Evolutionary conservation across 23 tunicate genomes (phyloP), one percentile per base, ranked within the genome.

Genomic region (Styela plicata): DNA sequence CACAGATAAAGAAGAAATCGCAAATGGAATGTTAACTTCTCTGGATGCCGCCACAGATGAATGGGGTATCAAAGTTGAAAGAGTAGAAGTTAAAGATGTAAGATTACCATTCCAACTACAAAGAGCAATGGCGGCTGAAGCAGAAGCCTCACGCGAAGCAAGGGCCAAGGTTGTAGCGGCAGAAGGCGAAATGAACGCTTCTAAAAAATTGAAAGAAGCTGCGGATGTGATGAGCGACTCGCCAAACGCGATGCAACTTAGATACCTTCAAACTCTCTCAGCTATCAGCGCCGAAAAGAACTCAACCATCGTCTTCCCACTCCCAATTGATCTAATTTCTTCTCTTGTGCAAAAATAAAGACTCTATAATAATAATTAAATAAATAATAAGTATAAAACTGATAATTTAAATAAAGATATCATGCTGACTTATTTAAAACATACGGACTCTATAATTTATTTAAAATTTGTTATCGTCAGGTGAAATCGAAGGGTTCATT

Each of bases 161-260:
- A 89, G 79, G 78, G 98, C 98, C 7, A 94, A 95, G 70, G 96
- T 95, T 23, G 91, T 94, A n/a, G 98, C 98, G 5, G 98, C 98
- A 0, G 98, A 94, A 67, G 98, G 98, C 24, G 98, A 94, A 53
- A 94, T 85, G 95, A 86, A 89, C 64, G 98, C 98, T 1, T 94
- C 98, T 0, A 83, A 53, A 21, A 86, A 89, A 52, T 73, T 94
- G 67, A 94, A 94, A 67, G 98, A 94, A 79, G 98, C 98, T 2
- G 95, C 98, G 0, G 98, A 94, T 80, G 74, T 89, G 1, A 86
- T 94, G 85, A 73, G 87, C 19, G 86, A 64, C 17, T 79, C 98
- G 18, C 98, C 98, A 34, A 89, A 89, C 69, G 95, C 98, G 36
- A 83, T 94, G 88, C 98, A 94, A 63, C 84, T 94, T 24, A 74